Percentiles rank a stretch among this genome's conserved stretches.
phyloP scores from a whole-genome alignment of 1,140 invertebrate species.

The Bombus superbus region DNA sequence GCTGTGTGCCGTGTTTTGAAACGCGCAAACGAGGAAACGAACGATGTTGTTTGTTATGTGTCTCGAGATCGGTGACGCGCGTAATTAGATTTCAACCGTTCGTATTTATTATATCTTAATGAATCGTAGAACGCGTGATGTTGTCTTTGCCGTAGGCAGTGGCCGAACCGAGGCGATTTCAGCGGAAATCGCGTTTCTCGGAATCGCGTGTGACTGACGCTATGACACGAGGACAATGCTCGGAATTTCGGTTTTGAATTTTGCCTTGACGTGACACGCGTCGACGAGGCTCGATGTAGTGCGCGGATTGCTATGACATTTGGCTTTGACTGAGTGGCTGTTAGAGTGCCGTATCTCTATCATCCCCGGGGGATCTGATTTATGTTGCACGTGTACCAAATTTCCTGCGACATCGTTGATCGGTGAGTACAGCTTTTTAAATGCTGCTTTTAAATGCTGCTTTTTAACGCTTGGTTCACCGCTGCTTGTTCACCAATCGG shows the following conservation, averaged over 20 bases:
- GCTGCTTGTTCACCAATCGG: too few species aligned
- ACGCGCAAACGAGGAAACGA: background rate
- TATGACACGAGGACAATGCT: constrained; percentile 79
- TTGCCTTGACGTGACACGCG: constrained; percentile 75
- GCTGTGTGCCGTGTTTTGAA: background rate
- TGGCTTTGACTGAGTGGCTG: constrained; percentile 79
- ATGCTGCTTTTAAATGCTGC: constrained; percentile 47
- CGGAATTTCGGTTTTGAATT: constrained; percentile 81
- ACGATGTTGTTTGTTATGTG: background rate
- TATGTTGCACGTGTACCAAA: constrained; percentile 67
- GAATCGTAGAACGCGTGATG: background rate
- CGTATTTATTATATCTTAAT: background rate
- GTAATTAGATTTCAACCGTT: background rate
- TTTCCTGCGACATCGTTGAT: constrained; percentile 43
- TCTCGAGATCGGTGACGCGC: background rate
- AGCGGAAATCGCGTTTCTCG: constrained; percentile 4
- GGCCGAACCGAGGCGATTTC: background rate
- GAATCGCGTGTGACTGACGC: constrained; percentile 69
- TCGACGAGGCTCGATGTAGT: constrained; percentile 76
- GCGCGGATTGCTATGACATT: constrained; percentile 78
- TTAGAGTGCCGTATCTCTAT: constrained; percentile 73
- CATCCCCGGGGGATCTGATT: constrained; percentile 63
- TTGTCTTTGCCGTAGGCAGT: background rate
- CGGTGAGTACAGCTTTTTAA: constrained; percentile 52
- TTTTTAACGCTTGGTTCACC: constrained; percentile 34